Evolutionary conservation across 2,113 vertebrate genomes (phyloP), one percentile per base, ranked within the genome.

Genomic region (Siniperca chuatsi): DNA sequence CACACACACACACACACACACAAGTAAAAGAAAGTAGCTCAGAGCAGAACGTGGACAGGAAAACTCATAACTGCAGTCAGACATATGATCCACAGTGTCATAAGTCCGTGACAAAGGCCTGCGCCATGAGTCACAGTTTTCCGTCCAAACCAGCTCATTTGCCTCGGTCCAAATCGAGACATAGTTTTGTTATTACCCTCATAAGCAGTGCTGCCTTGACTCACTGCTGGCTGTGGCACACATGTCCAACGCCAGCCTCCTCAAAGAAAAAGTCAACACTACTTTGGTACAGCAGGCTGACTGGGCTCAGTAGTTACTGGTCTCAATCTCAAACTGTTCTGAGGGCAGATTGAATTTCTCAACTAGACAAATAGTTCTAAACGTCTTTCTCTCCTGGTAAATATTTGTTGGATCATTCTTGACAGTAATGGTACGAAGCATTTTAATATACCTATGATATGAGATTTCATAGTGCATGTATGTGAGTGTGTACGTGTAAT

Each of bases 91-190:
- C 52, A 71, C 50, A 13, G 23, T 57, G 66, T 75, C 81, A 84
- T 42, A 78, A 67, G 75, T 78, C 73, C 37, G 10, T 85, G 84
- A 92, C 78, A 81, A 72, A 83, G 72, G 50, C 76, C 79, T 16
- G 25, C 4, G 18, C 70, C 40, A 5, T 87, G 84, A 89, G 18
- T 90, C 87, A 87, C 35, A 15, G 48, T 87, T 81, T 83, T 83
- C 85, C 75, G 1, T 87, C 64, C 68, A 12, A 81, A 29, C 40
- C 83, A 70, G 83, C 77, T 73, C 50, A 42, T 78, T 84, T 44
- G 12, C 55, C 46, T 64, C 15, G 2, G 68, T 64, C 69, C 40
- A 57, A 84, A 82, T 25, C 1, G 21, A 78, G 78, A 81, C 89
- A 68, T 52, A 75, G 50, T 69, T 84, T 55, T 81, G 78, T 37